Evolutionary conservation across 1,140 invertebrate species (phyloP).

Genomic region (Pissodes strobi): DNA sequence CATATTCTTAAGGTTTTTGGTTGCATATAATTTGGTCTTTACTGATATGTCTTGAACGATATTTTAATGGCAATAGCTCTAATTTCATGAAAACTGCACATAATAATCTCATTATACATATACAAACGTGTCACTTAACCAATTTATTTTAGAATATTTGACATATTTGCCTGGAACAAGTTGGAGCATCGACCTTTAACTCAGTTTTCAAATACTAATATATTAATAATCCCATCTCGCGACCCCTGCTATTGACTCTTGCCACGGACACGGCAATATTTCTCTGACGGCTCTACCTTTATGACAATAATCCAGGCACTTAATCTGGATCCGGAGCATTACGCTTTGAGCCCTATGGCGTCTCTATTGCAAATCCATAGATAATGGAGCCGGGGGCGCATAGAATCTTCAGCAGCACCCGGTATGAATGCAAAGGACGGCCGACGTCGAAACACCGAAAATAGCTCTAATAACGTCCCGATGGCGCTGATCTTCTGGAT

Average conservation of each 20-base stretch:
- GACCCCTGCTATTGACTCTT: background rate
- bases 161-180: too few species aligned
- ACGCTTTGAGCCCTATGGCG: conserved; percentile 22
- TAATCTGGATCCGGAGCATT: conserved; percentile 36
- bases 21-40: too few species aligned
- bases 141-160: too few species aligned
- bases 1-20: too few species aligned
- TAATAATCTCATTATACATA: too few species aligned
- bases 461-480: conserved; percentile 26
- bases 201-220: background rate
- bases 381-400: conserved; percentile 23
- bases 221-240: conserved; percentile 5
- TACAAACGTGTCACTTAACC: too few species aligned
- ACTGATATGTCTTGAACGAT: too few species aligned
- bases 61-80: too few species aligned
- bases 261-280: conserved; percentile 17
- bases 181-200: too few species aligned
- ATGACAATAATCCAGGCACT: conserved; percentile 36
- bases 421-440: conserved; percentile 27
- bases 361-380: conserved; percentile 33
- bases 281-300: conserved; percentile 26
- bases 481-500: conserved; percentile 14
- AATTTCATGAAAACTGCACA: too few species aligned
- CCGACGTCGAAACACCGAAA: conserved; percentile 9
- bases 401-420: background rate